Evolutionary conservation across 2,888 invertebrate species (phyloP).

Genomic region (Aspidiotus rigidus): DNA sequence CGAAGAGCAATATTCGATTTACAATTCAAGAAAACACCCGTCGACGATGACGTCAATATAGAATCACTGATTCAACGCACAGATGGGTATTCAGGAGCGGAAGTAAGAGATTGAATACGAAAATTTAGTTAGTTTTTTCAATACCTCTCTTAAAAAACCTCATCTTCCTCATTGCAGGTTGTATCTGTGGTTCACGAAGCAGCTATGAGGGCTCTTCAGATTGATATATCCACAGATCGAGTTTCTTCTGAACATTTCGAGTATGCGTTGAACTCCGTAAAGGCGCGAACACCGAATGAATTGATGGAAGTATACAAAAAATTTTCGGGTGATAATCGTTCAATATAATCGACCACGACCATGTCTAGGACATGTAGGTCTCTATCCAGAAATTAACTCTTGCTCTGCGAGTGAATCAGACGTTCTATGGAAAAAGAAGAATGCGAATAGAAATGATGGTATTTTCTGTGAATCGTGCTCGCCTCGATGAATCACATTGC

Average conservation of each 20-base stretch:
- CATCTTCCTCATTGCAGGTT: constrained; percentile 42
- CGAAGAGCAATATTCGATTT: constrained; percentile 73
- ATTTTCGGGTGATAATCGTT: constrained; percentile 42
- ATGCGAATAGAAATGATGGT: too few species aligned
- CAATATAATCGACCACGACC: too few species aligned
- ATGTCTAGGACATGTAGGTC: too few species aligned
- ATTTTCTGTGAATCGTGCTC: too few species aligned
- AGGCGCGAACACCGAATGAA: constrained; percentile 64
- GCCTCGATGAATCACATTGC: too few species aligned
- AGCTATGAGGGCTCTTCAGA: constrained; percentile 69
- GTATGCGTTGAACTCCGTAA: constrained; percentile 58
- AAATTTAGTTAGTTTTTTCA: too few species aligned
- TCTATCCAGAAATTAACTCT: too few species aligned
- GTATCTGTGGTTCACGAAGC: constrained; percentile 84
- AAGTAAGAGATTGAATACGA: constrained; percentile 48
- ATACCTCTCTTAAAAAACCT: constrained; percentile 8
- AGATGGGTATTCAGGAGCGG: constrained; percentile 86
- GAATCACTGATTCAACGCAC: constrained; percentile 59
- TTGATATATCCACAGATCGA: constrained; percentile 49
- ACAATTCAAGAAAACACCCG: constrained; percentile 65
- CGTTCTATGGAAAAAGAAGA: too few species aligned
- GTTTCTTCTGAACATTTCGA: constrained; percentile 64
- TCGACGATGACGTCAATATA: constrained; percentile 54
- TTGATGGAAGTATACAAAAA: constrained; percentile 65
- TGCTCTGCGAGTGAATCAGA: too few species aligned